Evolutionary conservation across 2,797 vertebrate genomes (phyloP).

Genomic region (Knipowitschia caucasica): DNA sequence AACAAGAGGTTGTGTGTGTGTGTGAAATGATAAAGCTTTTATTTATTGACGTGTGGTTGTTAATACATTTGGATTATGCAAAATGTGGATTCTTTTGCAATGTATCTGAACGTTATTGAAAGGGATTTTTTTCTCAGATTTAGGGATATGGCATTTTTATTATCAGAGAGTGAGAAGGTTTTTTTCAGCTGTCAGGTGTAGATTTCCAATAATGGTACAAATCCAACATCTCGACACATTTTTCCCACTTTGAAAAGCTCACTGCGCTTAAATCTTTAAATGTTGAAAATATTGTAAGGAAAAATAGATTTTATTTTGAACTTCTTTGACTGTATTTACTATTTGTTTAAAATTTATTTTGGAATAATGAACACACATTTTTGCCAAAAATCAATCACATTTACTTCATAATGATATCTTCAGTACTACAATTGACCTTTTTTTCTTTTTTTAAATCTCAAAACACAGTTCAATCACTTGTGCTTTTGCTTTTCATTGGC

Average conservation of each 20-base stretch:
- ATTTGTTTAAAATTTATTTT: not conserved
- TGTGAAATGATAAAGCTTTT: not conserved
- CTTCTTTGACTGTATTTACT: not conserved
- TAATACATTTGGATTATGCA: not conserved
- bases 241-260: not conserved
- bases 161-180: not conserved
- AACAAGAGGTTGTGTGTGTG: not conserved
- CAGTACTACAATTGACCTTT: no score
- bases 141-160: not conserved
- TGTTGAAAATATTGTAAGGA: not conserved
- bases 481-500: no score
- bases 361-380: not conserved
- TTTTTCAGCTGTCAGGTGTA: not conserved
- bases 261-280: not conserved
- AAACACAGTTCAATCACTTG: no score
- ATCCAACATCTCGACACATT: no score
- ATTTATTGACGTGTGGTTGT: conserved; percentile 6
- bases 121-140: not conserved
- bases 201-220: not conserved
- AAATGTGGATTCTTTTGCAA: not conserved
- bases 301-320: conserved; percentile 4
- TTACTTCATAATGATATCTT: no score
- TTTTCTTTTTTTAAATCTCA: no score
- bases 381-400: no score
- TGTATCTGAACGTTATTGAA: not conserved